phyloP scores from a whole-genome alignment of 2,797 vertebrate species.

The Loriculus beryllinus region DNA sequence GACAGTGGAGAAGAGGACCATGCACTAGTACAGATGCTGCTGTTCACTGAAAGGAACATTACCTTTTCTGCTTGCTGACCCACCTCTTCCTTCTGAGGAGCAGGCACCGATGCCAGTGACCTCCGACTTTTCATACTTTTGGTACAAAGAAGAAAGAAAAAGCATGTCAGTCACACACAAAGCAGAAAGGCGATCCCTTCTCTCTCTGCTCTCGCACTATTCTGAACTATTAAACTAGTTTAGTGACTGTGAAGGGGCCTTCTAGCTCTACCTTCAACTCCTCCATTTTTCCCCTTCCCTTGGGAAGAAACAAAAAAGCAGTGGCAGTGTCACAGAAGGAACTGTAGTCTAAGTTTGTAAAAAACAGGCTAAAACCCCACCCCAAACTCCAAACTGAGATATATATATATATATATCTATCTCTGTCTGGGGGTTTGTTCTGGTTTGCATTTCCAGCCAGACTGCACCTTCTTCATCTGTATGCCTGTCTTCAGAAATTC shows the following conservation, averaged over 20 bases:
- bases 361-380: neutral
- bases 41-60: neutral
- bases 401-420: neutral
- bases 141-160: slow-evolving; percentile 3
- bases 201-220: neutral
- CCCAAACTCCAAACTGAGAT: neutral
- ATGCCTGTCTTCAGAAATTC: neutral
- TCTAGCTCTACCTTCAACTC: neutral
- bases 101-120: neutral
- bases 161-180: neutral
- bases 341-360: neutral
- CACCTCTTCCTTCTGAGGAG: slow-evolving; percentile 46
- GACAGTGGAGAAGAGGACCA: neutral
- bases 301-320: neutral
- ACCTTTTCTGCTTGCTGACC: slow-evolving; percentile 64
- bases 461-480: neutral
- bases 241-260: neutral
- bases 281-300: neutral
- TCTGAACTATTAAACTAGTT: neutral
- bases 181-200: neutral
- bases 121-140: slow-evolving; percentile 44
- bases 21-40: accelerated
- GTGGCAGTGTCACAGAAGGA: neutral
- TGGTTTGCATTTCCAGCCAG: neutral
- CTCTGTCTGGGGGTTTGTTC: neutral